Evolutionary conservation across 2,113 vertebrate species (phyloP).

Genomic region (Riparia riparia): DNA sequence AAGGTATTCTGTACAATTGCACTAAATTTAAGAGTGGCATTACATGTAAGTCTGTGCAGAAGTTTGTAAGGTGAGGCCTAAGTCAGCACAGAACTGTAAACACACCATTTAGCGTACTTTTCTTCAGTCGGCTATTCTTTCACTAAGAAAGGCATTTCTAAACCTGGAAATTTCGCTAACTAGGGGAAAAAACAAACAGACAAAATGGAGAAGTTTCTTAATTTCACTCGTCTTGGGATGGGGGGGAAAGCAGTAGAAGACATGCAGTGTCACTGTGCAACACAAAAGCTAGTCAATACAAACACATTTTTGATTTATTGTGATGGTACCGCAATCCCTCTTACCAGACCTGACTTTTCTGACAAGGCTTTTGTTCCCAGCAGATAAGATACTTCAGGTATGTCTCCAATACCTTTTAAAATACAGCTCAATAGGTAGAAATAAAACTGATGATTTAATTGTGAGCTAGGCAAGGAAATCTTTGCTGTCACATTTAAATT

Average conservation of each 20-base stretch:
- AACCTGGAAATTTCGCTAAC: neutral
- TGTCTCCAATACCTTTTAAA: conserved; percentile 24
- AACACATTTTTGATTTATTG: conserved; percentile 37
- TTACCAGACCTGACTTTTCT: conserved; percentile 28
- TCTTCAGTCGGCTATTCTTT: conserved; percentile 20
- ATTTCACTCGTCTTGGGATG: neutral
- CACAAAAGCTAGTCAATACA: conserved; percentile 41
- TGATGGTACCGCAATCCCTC: conserved; percentile 17
- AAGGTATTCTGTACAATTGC: conserved; percentile 25
- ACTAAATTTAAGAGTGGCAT: conserved; percentile 43
- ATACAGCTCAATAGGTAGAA: conserved; percentile 34
- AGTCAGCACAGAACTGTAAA: conserved; percentile 60
- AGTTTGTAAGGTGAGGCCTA: conserved; percentile 16
- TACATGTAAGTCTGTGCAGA: neutral
- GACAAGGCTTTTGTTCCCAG: conserved; percentile 24
- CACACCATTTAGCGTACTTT: conserved; percentile 18
- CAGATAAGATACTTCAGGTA: conserved; percentile 8
- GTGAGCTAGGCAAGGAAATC: conserved; percentile 35
- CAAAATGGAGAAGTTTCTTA: neutral
- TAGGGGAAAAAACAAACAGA: neutral
- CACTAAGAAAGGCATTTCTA: conserved; percentile 22
- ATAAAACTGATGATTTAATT: neutral
- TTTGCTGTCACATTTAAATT: conserved; percentile 39
- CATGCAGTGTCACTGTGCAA: conserved; percentile 45
- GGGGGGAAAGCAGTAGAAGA: neutral